phyloP scores from a whole-genome alignment of 2,888 invertebrate genomes.

The Reticulitermes lucifugus region DNA sequence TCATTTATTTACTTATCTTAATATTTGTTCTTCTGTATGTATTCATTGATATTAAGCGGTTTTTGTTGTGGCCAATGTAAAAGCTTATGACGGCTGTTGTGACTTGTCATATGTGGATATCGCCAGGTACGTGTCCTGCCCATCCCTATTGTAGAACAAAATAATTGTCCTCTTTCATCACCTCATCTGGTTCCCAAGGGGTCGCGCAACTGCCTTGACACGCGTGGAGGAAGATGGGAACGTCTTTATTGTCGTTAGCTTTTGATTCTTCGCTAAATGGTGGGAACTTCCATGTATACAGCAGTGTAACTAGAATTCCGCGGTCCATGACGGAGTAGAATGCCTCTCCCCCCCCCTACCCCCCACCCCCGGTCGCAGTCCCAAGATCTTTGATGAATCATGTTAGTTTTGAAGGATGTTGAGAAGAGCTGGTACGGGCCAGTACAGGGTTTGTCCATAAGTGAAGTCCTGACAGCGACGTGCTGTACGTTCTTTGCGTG shows the following conservation, averaged over 20 bases:
- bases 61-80: background rate
- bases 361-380: background rate
- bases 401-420: too few species aligned
- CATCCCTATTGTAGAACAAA: background rate
- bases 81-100: background rate
- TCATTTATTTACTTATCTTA: too few species aligned
- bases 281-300: slow-evolving; percentile 7
- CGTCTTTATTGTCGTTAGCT: background rate
- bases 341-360: background rate
- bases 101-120: background rate
- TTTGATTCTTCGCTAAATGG: background rate
- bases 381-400: background rate
- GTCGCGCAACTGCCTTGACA: background rate
- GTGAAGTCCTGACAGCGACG: background rate
- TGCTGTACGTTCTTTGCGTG: background rate
- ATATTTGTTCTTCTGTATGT: too few species aligned
- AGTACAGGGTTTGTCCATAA: background rate
- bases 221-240: background rate
- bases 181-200: background rate
- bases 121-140: background rate
- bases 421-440: too few species aligned
- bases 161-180: background rate
- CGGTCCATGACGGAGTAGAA: background rate
- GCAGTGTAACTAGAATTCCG: background rate
- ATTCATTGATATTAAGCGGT: too few species aligned